Evolutionary conservation across 1,140 invertebrate species (phyloP), one percentile per base, ranked within the genome.

Genomic region (Scylla paramamosain): DNA sequence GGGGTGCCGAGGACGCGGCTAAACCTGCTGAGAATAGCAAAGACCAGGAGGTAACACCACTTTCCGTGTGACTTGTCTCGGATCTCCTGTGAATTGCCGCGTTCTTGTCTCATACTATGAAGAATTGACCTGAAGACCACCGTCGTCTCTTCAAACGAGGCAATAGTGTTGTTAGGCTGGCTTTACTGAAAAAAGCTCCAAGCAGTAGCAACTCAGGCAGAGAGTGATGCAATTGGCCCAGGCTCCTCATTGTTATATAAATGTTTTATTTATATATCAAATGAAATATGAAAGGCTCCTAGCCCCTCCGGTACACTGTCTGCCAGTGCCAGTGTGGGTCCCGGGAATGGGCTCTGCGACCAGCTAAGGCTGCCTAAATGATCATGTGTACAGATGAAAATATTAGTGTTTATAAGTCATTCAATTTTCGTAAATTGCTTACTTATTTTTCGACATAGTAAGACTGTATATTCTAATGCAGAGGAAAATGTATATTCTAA

Each of bases 211-310:
- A 31, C 29, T 39, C 0, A 0, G 2, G 8, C 29, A 14, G 14
- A 29, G 25, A 48, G 28, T 52, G 28, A n/a, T 52, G 45, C 4
- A 48, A 48, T 16, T 45, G 28, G 31, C 45, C 92, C n/a, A 84
- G 39, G 32, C n/a, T 48, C 14, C 83, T 93, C 92, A 93, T 93
- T 93, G 92, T 52, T 93, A 93, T 93, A 77, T 93, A 93, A 93
- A 93, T 45, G 7, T 28, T 46, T n/a, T 84, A 84, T 83, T 93
- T 93, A 93, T 93, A 93, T 93, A 77, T 48, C 83, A 84, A 86
- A 93, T 93, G 92, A 93, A 93, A 29, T 12, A 39, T 39, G 7
- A 46, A 77, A 25, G 67, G 12, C 7, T 77, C n/a, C 39, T 20
- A 0, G 25, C 8, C 20, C 67, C 52, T 4, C 52, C 52, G 8